phyloP scores from a whole-genome alignment of 2,797 vertebrate species.

The Halcyon badia region DNA sequence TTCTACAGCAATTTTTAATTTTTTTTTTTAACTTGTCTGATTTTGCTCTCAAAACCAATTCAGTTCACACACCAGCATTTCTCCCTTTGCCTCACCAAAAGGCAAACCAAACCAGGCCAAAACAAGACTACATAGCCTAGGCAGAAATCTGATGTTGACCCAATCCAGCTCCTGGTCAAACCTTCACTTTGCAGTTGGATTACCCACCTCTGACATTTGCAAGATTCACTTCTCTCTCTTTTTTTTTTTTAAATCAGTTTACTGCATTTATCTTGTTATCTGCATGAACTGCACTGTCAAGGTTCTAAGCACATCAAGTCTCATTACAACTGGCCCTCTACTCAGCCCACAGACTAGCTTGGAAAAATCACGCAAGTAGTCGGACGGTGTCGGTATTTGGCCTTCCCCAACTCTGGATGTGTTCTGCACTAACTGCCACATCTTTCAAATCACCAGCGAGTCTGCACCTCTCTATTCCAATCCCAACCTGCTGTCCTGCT shows the following conservation, averaged over 20 bases:
- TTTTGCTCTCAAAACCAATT: neutral
- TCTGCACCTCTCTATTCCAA: neutral
- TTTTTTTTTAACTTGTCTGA: neutral
- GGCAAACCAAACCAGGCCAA: neutral
- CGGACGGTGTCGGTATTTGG: neutral
- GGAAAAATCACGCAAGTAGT: neutral
- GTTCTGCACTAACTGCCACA: neutral
- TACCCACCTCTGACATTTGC: neutral
- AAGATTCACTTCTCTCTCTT: neutral
- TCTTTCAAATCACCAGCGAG: neutral
- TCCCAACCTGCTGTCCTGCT: neutral
- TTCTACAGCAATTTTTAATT: neutral
- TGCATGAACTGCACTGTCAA: neutral
- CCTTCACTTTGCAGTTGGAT: neutral
- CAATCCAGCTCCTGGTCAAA: neutral
- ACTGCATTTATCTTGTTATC: neutral
- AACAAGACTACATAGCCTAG: neutral
- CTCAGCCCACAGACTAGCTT: neutral
- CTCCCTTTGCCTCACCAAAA: neutral
- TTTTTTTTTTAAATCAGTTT: neutral
- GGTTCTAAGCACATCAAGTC: neutral
- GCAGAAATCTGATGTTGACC: neutral
- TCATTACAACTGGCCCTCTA: neutral
- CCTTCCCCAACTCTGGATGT: neutral
- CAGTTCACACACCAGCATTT: neutral